Evolutionary conservation across 2,888 invertebrate species (phyloP), one percentile per base, ranked within the genome.

Genomic region (Baccha elongata): DNA sequence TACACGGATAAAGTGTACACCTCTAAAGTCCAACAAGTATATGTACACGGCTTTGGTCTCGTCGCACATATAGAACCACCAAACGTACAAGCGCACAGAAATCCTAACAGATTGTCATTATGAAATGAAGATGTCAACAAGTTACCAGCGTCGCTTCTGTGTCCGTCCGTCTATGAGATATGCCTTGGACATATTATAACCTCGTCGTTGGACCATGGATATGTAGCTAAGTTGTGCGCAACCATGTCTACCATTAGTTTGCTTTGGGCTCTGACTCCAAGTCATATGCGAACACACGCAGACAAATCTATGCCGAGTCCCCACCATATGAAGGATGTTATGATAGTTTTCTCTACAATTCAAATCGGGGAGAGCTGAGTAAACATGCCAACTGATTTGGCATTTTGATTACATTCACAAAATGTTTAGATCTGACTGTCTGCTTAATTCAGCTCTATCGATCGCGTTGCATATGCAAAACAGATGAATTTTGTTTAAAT

Each of bases 101-200:
- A 80, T 83, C 72, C 72, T 78, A 83, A 52, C 67, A 78, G 78
- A 83, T 80, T 80, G 73, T 83, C 83, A 83, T 83, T 83, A 83
- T 78, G 83, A 83, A 83, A 83, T 83, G 83, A 83, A 83, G 83
- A 83, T 83, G 83, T 83, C 83, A 83, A 83, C 83, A 83, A 83
- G 83, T 83, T 83, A 83, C 76, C 78, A 83, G 68, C 78, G 67
- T 68, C 78, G 83, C 83, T 83, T 83, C 83, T 83, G 83, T 83
- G 76, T 17, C 72, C 46, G 58, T 72, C 52, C 35, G 37, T 76
- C 76, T 67, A 46, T 40, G 58, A 81, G 60, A 71, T 67, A 67
- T 58, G 40, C 62, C 55, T 53, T 69, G 81, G 71, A 81, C 71
- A 26, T 42, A 26, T 58, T 23, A 13, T 26, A 10, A 21, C 52